Percentiles rank a stretch among this genome's conserved stretches.
phyloP scores from a whole-genome alignment of 2,113 vertebrate species.

The Girardinichthys multiradiatus region DNA sequence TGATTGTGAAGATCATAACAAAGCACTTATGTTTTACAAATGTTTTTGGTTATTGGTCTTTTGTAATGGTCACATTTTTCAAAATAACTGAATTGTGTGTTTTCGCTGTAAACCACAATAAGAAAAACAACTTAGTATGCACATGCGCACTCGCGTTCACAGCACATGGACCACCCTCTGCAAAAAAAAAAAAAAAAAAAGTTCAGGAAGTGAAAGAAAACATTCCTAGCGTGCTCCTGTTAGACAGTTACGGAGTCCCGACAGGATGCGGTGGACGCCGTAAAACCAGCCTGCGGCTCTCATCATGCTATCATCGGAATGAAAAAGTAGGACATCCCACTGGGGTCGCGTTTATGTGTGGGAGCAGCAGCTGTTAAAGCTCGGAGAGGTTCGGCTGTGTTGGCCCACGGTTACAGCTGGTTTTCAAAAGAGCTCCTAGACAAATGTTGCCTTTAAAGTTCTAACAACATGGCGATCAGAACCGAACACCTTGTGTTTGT shows the following conservation, averaged over 20 bases:
- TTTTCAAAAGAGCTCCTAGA: not conserved
- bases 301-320: conserved; percentile 13
- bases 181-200: conserved; percentile 19
- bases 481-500: not conserved
- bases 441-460: not conserved
- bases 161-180: conserved; percentile 65
- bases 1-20: too few species aligned
- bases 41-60: too few species aligned
- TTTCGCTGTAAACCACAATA: not conserved
- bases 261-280: conserved; percentile 59
- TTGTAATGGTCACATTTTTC: too few species aligned
- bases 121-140: not conserved
- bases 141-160: conserved; percentile 55
- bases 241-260: conserved; percentile 33
- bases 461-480: not conserved
- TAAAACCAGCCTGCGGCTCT: conserved; percentile 16
- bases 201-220: conserved; percentile 78
- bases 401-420: conserved; percentile 42
- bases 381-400: conserved; percentile 8
- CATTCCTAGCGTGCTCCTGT: conserved; percentile 49
- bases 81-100: not conserved
- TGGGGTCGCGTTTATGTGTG: not conserved
- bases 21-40: too few species aligned
- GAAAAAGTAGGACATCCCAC: conserved; percentile 63
- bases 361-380: conserved; percentile 18